A percentile compares a stretch with the other conserved stretches of the same genome.
These are phyloP conservation scores for Brienomyrus brachyistius DNA, from an alignment of 2,113 vertebrate species.

Conservation along the genomic window DNA sequence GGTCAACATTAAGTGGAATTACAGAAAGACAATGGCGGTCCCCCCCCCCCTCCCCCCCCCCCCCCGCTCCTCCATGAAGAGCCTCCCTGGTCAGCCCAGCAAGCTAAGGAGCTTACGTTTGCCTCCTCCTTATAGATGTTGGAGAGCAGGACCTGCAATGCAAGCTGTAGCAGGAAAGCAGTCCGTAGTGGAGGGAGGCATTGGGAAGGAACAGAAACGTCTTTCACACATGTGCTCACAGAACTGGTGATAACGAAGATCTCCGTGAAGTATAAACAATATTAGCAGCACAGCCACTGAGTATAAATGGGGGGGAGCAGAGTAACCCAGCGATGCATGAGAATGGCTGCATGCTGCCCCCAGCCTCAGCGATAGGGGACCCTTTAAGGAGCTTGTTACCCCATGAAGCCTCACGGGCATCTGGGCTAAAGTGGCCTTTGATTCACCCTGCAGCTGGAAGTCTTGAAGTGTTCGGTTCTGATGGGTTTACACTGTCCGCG, in stretches of 20 bases:
- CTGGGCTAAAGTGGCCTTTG: background rate
- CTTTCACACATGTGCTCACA: slow-evolving; percentile 6
- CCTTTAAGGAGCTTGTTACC: background rate
- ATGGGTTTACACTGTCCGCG: background rate
- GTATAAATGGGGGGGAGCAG: background rate
- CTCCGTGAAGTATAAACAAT: background rate
- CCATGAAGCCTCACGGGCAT: background rate
- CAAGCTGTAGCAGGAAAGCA: slow-evolving; percentile 7
- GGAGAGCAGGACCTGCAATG: background rate
- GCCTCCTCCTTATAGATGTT: background rate
- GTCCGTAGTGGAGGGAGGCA: background rate
- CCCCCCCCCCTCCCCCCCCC: no score
- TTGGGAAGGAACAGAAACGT: background rate
- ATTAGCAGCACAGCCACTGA: slow-evolving; percentile 1
- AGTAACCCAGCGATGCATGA: slow-evolving; percentile 5
- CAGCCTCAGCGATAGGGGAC: background rate
- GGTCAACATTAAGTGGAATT: background rate
- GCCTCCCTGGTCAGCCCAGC: background rate
- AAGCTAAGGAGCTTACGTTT: slow-evolving; percentile 14
- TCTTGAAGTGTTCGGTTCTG: background rate
- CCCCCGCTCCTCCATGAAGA: background rate
- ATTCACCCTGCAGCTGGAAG: background rate
- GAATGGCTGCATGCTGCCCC: background rate
- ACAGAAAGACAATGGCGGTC: background rate
- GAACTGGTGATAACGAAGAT: background rate